phyloP scores from a whole-genome alignment of 2,113 vertebrate genomes.

The Phasianus colchicus region DNA sequence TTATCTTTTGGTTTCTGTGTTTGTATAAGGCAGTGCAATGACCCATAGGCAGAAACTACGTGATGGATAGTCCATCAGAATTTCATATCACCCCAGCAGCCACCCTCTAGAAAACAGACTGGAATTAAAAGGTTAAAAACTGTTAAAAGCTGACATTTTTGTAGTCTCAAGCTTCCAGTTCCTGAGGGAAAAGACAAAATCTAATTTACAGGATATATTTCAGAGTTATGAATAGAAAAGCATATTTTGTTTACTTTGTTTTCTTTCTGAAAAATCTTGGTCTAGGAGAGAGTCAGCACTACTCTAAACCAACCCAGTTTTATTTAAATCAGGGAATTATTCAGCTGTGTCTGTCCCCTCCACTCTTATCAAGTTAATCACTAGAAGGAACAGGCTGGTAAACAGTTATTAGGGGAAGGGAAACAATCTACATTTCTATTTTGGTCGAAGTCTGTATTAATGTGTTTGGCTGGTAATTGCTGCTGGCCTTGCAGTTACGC shows the following conservation, averaged over 20 bases:
- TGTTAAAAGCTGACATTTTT: slow-evolving; percentile 51
- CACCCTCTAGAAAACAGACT: slow-evolving; percentile 43
- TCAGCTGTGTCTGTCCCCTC: not conserved
- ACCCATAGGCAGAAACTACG: slow-evolving; percentile 41
- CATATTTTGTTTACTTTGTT: slow-evolving; percentile 43
- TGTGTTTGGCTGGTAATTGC: not conserved
- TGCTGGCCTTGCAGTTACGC: not conserved
- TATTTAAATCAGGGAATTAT: not conserved
- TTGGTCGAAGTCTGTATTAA: not conserved
- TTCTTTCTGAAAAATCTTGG: slow-evolving; percentile 23
- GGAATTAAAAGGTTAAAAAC: slow-evolving; percentile 70
- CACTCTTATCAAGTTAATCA: slow-evolving; percentile 1
- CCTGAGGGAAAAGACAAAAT: not conserved
- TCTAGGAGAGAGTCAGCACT: not conserved
- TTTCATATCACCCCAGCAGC: slow-evolving; percentile 4
- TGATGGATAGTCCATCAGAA: slow-evolving; percentile 48
- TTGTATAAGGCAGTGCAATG: slow-evolving; percentile 59
- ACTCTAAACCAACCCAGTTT: not conserved
- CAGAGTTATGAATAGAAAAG: slow-evolving; percentile 9
- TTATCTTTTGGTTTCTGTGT: slow-evolving; percentile 61
- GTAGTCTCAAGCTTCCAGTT: slow-evolving; percentile 22
- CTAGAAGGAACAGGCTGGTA: slow-evolving; percentile 31
- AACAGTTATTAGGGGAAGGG: slow-evolving; percentile 1
- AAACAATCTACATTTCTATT: not conserved
- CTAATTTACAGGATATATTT: slow-evolving; percentile 20